Evolutionary conservation across 2,797 vertebrate species (phyloP).

Genomic region (Rhynchotus rufescens): DNA sequence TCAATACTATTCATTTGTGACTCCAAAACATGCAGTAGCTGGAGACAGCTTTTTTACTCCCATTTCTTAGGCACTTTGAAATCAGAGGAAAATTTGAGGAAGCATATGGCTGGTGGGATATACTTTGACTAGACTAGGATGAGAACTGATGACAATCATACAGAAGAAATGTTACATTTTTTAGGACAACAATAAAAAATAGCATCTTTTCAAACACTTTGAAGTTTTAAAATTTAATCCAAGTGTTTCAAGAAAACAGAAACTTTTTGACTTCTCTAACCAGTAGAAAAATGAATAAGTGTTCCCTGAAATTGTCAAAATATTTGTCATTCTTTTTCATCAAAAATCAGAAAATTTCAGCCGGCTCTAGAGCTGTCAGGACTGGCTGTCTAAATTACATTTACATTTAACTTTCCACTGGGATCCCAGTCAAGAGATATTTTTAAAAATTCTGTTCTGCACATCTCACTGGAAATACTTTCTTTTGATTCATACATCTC

Average conservation of each 20-base stretch:
- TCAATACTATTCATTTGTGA: background rate
- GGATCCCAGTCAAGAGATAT: conserved; percentile 55
- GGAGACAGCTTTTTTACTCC: background rate
- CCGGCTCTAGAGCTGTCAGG: conserved; percentile 39
- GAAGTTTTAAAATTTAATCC: conserved; percentile 43
- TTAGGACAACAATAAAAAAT: conserved; percentile 28
- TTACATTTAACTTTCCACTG: conserved; percentile 53
- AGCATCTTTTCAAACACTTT: conserved; percentile 2
- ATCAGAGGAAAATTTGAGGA: background rate
- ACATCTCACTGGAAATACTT: conserved; percentile 15
- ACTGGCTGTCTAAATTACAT: conserved; percentile 36
- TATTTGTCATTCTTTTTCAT: conserved; percentile 47
- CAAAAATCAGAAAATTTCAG: conserved; percentile 58
- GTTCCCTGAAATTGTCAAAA: conserved; percentile 61
- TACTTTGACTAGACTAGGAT: background rate
- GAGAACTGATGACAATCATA: background rate
- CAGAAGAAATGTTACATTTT: background rate
- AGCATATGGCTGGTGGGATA: background rate
- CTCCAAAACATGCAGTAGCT: background rate
- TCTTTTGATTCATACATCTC: conserved; percentile 28
- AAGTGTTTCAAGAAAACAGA: conserved; percentile 51
- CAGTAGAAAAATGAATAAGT: conserved; percentile 19
- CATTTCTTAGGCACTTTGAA: background rate
- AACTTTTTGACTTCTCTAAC: conserved; percentile 47
- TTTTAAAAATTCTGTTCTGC: conserved; percentile 27